Evolutionary conservation across 1,140 invertebrate genomes (phyloP), one percentile per base, ranked within the genome.

Genomic region (Marisa cornuarietis): DNA sequence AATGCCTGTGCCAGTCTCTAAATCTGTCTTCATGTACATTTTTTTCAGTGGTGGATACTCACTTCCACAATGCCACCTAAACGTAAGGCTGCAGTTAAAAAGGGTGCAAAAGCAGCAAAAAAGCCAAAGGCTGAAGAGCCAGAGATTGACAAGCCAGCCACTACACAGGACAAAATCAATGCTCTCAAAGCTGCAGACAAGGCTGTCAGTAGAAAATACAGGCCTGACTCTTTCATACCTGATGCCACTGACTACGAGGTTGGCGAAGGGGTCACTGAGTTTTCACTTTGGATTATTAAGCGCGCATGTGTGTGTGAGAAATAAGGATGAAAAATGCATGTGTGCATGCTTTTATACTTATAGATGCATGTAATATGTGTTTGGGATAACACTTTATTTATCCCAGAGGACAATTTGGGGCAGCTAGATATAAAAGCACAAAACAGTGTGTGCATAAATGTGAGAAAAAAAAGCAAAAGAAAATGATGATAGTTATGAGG

Each of bases 161-260:
- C 85, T 1, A 72, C 86, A 69, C 84, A 88, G 76, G 87, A 88
- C 84, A 83, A 83, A 61, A 87, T 88, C 26, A 82, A 79, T 9
- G 68, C 68, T 51, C 78, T 89, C 69, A 89, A 89, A 78, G 80
- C 79, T 31, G 83, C 78, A 52, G 87, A 88, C 62, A 84, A 84
- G 54, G 83, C 82, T 16, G 84, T 81, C 49, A 82, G 78, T 22
- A 88, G 85, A 73, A 81, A 83, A 58, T 73, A 82, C 76, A 88
- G 87, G 72, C 78, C 82, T 18, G 87, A 88, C 63, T 51, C 66
- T 11, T 81, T 77, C 51, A 84, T 81, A 61, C 84, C 81, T 24
- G 24, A 69, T 63, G 42, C 66, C 10, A 24, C n/a, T 76, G 26
- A 8, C 54, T 61, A 71, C 49, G 68, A 76, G 22, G 84, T 85